Evolutionary conservation across 2,797 vertebrate species (phyloP), one percentile per base, ranked within the genome.

Genomic region (Etheostoma perlongum): DNA sequence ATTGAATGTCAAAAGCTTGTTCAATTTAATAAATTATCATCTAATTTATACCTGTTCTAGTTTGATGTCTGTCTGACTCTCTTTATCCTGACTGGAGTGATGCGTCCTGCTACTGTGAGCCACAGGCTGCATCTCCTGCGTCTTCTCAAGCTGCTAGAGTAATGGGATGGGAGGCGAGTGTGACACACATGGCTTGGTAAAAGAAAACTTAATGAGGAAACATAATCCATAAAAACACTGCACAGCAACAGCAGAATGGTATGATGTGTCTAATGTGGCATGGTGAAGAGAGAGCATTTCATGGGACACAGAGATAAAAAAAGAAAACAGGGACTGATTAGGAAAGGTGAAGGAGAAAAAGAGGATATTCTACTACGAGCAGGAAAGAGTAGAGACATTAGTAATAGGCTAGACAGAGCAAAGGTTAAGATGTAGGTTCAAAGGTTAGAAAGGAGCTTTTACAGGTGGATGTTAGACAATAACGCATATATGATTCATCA

Each of bases 101-200:
- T n/a, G 72, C 9, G 12, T 68, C 73, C 11, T 67, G 27, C 67
- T 69, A 49, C 48, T 52, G 49, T 70, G 64, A 72, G 27, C 40
- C 23, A 55, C 40, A 21, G 18, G 60, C 53, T 74, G 80, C 23
- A 36, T 53, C 53, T 78, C 81, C 72, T 65, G 82, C 9, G 19
- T 84, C 82, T 79, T 89, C 81, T 91, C 88, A 65, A 85, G 86
- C 84, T 93, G 95, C 95, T 96, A 95, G 76, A 94, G 93, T 94
- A 95, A 95, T 96, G 96, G 95, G 84, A 95, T 96, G 96, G 93
- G 87, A 95, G 94, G 93, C 93, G 95, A 95, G 93, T 89, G 83
- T 94, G 93, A 94, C 85, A 95, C 88, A 94, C 68, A 82, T 95
- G 95, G 89, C 94, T 96, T 74, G 79, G 89, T 94, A 95, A 95